These are phyloP conservation scores for Epinephelus coioides DNA, from an alignment of 2,797 vertebrate species.

Conservation along the genomic window DNA sequence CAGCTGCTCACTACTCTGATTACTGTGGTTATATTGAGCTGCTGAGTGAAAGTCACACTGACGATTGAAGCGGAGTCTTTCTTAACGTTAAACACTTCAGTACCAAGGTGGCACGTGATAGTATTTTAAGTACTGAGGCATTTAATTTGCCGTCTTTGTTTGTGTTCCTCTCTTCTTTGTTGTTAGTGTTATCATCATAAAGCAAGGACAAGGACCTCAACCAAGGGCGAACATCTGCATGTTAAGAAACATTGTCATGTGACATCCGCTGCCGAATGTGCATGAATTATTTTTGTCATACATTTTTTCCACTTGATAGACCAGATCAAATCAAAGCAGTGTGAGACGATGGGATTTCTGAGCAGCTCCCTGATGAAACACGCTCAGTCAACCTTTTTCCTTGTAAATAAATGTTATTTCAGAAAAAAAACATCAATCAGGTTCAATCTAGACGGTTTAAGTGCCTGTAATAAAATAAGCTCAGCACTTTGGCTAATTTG, in stretches of 20 bases:
- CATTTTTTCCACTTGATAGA: background rate
- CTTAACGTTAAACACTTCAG: background rate
- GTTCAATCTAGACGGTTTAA: background rate
- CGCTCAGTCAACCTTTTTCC: slow-evolving; percentile 20
- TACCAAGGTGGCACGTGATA: background rate
- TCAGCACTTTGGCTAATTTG: slow-evolving; percentile 9
- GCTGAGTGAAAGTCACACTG: background rate
- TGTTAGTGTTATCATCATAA: background rate
- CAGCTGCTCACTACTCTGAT: slow-evolving; percentile 1
- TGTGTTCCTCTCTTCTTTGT: background rate
- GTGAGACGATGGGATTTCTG: background rate
- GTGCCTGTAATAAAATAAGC: background rate
- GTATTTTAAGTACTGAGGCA: too few relatives aligned
- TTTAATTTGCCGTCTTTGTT: background rate
- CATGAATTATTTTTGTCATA: slow-evolving; percentile 1
- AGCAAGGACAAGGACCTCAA: background rate
- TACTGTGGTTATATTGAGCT: background rate
- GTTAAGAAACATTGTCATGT: slow-evolving; percentile 2
- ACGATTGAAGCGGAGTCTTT: background rate
- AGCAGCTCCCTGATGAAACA: background rate
- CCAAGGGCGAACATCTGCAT: background rate
- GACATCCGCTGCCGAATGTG: background rate
- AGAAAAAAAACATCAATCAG: background rate
- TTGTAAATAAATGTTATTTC: slow-evolving; percentile 7
- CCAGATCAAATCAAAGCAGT: background rate